Base-by-base conservation (phyloP, 1,140 invertebrate species). In the Heliconius hermathena region DNA sequence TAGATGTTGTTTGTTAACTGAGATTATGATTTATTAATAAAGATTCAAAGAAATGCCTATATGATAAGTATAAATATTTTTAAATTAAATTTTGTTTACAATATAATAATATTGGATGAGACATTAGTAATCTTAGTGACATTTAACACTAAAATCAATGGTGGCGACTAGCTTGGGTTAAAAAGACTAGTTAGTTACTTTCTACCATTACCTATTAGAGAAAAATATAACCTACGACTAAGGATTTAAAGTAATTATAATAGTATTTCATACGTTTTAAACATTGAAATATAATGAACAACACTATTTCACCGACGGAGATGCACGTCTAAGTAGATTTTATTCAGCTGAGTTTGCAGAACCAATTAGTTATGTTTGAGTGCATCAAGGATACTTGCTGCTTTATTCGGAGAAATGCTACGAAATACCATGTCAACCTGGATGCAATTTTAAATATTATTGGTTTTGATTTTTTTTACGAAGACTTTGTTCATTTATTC, bases 321-420 rank as follows among this genome's bases (percentile, higher is more conserved):
- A 75, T 57, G 52, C 49, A 20, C 74, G 60, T 18, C 49, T 76
- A 76, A 76, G 60, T 66, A 75, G 36, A 66, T 76, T 71, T 41
- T 71, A 71, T 76, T 76, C 75, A 70, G 75, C 9, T 70, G 36
- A 70, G 60, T 49, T 49, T 76, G n/a, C n/a, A 70, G 60, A 76
- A 36, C 75, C 75, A 76, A 76, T 76, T 76, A 76, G 71, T 71
- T 71, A 71, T 71, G 71, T 71, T 33, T 38, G 71, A 71, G 18
- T 38, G 71, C 71, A 36, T 71, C 70, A 71, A 70, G 70, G 38
- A 71, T 71, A 71, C 70, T 71, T 71, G 36, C 70, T 71, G 70
- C 33, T 71, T 71, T 71, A 71, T 71, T 71, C 22, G 2, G 57
- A 66, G 22, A 26, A 66, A 66, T 8, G n/a, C 9, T 26, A 16